A percentile compares a stretch with the other conserved stretches of the same genome.
These are phyloP conservation scores for Globodera ellingtonae DNA, from an alignment of 1,140 invertebrate species.

Conservation along the genomic window DNA sequence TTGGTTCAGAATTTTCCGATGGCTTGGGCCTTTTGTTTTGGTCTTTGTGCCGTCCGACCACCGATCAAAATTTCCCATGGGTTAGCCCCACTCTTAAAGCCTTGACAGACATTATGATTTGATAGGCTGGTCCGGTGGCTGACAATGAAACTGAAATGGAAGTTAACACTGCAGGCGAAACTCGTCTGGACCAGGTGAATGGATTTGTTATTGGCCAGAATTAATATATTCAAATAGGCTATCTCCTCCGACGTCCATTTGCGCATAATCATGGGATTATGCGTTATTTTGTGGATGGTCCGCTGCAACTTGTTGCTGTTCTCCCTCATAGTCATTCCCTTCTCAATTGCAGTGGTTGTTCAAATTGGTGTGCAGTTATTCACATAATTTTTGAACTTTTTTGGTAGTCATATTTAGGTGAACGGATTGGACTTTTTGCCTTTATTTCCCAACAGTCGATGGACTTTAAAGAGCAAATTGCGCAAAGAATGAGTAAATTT, in stretches of 20 bases:
- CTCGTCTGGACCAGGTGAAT: not conserved
- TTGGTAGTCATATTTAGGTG: conserved; percentile 30
- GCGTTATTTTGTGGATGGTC: conserved; percentile 75
- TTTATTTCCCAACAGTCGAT: conserved; percentile 31
- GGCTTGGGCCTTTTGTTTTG: too few relatives aligned
- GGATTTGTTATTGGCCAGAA: not conserved
- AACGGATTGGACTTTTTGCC: conserved; percentile 61
- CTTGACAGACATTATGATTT: too few relatives aligned
- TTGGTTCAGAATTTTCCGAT: not conserved
- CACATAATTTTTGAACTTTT: conserved; percentile 42
- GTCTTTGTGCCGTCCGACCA: too few relatives aligned
- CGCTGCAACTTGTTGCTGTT: conserved; percentile 74
- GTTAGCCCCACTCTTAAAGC: too few relatives aligned
- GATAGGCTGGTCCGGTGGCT: conserved; percentile 12
- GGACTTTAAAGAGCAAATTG: conserved; percentile 1
- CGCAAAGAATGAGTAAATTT: conserved; percentile 31
- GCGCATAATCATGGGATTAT: conserved; percentile 74
- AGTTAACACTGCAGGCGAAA: not conserved
- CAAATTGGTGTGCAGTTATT: conserved; percentile 66
- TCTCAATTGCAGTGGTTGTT: conserved; percentile 73
- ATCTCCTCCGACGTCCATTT: conserved; percentile 72
- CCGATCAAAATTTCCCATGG: too few relatives aligned
- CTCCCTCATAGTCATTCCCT: conserved; percentile 73
- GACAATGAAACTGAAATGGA: conserved; percentile 8
- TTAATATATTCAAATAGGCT: conserved; percentile 40